Conservation (phyloP, 2,113 vertebrate species). For the Phrynocephalus versicolor region DNA sequence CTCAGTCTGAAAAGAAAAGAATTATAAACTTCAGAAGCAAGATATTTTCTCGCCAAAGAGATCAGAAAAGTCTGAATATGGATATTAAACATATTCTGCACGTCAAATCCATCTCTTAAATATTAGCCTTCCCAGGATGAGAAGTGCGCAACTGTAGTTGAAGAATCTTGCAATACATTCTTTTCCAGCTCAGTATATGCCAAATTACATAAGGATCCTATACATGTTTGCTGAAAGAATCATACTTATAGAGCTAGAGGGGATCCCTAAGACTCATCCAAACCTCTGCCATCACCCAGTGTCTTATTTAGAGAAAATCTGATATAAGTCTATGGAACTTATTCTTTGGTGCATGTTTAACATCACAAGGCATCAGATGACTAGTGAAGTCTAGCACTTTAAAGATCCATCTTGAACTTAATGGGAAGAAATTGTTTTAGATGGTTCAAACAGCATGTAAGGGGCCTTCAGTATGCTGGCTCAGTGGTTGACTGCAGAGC, state of each 20-base stretch:
- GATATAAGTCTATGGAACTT: neutral
- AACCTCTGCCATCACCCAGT: too few relatives aligned
- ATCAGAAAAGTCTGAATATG: neutral
- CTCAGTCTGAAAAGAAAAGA: slow-evolving; percentile 74
- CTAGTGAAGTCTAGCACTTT: neutral
- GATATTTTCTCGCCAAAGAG: accelerated
- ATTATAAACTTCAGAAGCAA: slow-evolving; percentile 5
- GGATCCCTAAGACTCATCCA: too few relatives aligned
- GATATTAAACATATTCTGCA: neutral
- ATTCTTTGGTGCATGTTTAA: neutral
- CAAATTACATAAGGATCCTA: neutral
- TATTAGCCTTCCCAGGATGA: neutral
- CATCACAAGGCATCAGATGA: neutral
- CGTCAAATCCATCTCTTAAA: neutral
- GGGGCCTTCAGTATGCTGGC: neutral
- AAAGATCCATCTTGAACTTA: neutral
- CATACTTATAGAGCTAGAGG: too few relatives aligned
- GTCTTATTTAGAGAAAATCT: neutral
- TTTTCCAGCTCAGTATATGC: too few relatives aligned
- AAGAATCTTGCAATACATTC: neutral
- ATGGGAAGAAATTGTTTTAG: neutral
- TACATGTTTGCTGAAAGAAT: neutral
- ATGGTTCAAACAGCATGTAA: neutral
- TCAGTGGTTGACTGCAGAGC: too few relatives aligned
- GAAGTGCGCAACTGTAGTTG: neutral